Percentiles rank a stretch among this genome's conserved stretches.
Evolutionary conservation across 1,140 invertebrate species (phyloP).

Genomic region (Kradibia gibbosae): DNA sequence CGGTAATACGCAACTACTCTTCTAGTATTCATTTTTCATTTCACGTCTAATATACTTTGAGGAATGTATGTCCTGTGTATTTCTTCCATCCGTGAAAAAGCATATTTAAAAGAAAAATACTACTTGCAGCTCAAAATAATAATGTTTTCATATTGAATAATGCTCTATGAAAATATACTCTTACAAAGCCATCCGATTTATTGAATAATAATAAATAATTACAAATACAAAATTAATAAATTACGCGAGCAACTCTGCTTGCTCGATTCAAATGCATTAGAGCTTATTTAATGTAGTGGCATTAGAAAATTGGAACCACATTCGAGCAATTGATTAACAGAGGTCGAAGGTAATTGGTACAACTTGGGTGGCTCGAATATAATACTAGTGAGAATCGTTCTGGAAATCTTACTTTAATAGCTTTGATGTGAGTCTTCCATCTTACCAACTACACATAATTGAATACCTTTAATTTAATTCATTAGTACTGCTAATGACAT

Average conservation of each 20-base stretch:
- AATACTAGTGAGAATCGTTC: background rate
- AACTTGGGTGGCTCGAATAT: background rate
- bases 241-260: background rate
- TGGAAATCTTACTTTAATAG: background rate
- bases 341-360: conserved; percentile 44
- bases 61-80: too few relatives aligned
- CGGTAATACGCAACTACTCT: too few relatives aligned
- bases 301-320: conserved; percentile 1
- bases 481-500: too few relatives aligned
- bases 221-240: too few relatives aligned
- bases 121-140: too few relatives aligned
- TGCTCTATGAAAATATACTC: too few relatives aligned
- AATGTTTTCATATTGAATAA: too few relatives aligned
- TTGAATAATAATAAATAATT: background rate
- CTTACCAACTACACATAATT: background rate
- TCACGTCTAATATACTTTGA: too few relatives aligned
- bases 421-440: background rate
- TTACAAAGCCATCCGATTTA: background rate
- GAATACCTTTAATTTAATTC: too few relatives aligned
- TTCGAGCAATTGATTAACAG: conserved; percentile 46
- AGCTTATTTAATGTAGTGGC: background rate
- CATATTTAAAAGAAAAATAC: too few relatives aligned
- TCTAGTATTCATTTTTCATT: too few relatives aligned
- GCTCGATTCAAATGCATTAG: background rate
- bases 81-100: too few relatives aligned